A percentile compares a stretch with the other conserved stretches of the same genome.
These are phyloP conservation scores for Hermaeophaga mercurialis DNA, from an alignment of 2,888 invertebrate species.

Conservation along the genomic window DNA sequence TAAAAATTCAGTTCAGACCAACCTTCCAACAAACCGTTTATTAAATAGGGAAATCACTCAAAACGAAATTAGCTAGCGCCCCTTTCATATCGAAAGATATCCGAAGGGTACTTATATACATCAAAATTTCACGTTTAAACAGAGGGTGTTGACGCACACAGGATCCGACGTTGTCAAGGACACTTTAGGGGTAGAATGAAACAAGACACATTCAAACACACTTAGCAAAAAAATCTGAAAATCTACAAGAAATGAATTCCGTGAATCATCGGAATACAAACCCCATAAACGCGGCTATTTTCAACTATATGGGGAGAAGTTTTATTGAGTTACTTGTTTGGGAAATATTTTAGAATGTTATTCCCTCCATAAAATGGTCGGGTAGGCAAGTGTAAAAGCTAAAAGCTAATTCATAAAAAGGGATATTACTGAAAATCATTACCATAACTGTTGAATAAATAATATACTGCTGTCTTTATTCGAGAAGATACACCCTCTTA, in stretches of 20 bases:
- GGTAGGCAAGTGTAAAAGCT: background rate
- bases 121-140: conserved; percentile 29
- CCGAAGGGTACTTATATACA: conserved; percentile 28
- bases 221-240: conserved; percentile 8
- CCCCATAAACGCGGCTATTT: conserved; percentile 16
- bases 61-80: conserved; percentile 28
- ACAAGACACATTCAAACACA: conserved; percentile 12
- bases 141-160: conserved; percentile 29
- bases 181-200: conserved; percentile 14
- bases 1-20: conserved; percentile 28
- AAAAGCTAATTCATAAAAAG: background rate
- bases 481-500: too few species aligned
- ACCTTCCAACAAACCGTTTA: conserved; percentile 22
- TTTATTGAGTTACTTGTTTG: conserved; percentile 17
- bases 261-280: conserved; percentile 24
- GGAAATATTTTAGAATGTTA: conserved; percentile 15
- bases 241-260: conserved; percentile 12
- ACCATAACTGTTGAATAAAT: background rate
- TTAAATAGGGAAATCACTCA: conserved; percentile 26
- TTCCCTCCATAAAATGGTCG: conserved; percentile 1
- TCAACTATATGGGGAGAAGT: background rate
- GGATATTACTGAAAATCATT: background rate
- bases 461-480: background rate
- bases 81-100: conserved; percentile 26
- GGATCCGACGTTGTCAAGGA: conserved; percentile 21